Base-by-base conservation (phyloP, 37 sponge, comb jelly and placozoan species). In the Tethya wilhelma region DNA sequence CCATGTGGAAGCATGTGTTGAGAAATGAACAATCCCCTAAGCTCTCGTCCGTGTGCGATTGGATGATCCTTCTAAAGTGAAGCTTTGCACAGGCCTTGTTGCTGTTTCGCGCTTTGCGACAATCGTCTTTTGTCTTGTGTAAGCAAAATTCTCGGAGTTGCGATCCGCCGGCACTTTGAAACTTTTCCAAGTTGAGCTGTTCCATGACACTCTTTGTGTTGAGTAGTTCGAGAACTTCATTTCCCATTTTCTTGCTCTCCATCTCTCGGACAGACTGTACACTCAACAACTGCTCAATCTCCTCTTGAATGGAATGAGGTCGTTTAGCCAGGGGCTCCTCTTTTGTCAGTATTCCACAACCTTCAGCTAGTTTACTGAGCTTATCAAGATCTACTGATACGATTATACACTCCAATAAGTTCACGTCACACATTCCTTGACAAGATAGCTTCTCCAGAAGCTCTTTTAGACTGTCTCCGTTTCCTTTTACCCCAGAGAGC, bases 1-100 rank as follows among this genome's bases (percentile, higher is more conserved):
- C 95, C 80, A 90, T 79, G 82, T 97, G 95, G 69, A 97, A 97
- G 74, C 98, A 97, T 19, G 98, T 94, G 84, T 97, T 97, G 49
- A 97, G 93, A 80, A 97, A 97, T 33, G 98, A 97, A 71, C 98
- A 97, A 67, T 97, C 98, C 0, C 98, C 98, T 12, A 97, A 75
- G 39, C 79, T 79, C 74, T 92, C 83, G 53, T 97, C 98, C 9
- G 98, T 97, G 80, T 97, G 98, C 0, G 68, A 55, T 53, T 94
- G 90, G 28, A 94, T 92, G 40, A 97, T 84, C 56, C 84, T 83
- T 20, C 33, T 63, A 71, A 97, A 97, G 86, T 97, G 98, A 17
- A 97, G 91, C 64, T 91, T 89, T 9, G 73, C 64, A 68, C 98
- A 97, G 0, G 98, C 90, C 29, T 80, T 82, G 31, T 67, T 68